Evolutionary conservation across 2,797 vertebrate genomes (phyloP).

Genomic region (Graptemys geographica): DNA sequence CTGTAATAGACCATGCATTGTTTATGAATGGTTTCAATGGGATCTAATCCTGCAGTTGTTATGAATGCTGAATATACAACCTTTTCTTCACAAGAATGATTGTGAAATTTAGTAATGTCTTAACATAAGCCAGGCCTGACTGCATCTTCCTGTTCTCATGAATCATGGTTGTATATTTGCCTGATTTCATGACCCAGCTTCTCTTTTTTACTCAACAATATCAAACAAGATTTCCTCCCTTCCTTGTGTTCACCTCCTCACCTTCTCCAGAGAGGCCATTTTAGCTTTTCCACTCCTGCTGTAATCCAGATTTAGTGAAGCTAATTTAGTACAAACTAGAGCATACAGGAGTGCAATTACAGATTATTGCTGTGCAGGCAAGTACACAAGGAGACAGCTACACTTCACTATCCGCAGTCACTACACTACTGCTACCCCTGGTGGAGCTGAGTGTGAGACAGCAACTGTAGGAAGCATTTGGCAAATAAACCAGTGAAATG

Average conservation of each 20-base stretch:
- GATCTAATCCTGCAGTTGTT: not conserved
- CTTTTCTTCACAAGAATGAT: not conserved
- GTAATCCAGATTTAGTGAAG: not conserved
- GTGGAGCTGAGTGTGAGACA: not conserved
- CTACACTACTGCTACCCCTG: not conserved
- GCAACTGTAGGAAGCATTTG: not conserved
- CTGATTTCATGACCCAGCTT: not conserved
- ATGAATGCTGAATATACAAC: not conserved
- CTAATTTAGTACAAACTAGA: too few relatives aligned
- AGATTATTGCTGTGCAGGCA: not conserved
- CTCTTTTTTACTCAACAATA: not conserved
- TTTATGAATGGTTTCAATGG: not conserved
- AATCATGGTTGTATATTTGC: not conserved
- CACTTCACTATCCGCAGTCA: not conserved
- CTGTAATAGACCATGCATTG: not conserved
- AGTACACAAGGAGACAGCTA: not conserved
- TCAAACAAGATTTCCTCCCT: not conserved
- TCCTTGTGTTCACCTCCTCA: not conserved
- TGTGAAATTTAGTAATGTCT: not conserved
- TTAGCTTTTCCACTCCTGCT: not conserved
- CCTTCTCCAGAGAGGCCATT: accelerated
- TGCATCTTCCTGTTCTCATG: not conserved
- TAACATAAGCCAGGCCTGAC: not conserved
- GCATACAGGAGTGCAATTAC: too few relatives aligned
- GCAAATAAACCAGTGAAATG: not conserved